phyloP scores from a whole-genome alignment of 2,113 vertebrate species.

The Tachuris rubrigastra region DNA sequence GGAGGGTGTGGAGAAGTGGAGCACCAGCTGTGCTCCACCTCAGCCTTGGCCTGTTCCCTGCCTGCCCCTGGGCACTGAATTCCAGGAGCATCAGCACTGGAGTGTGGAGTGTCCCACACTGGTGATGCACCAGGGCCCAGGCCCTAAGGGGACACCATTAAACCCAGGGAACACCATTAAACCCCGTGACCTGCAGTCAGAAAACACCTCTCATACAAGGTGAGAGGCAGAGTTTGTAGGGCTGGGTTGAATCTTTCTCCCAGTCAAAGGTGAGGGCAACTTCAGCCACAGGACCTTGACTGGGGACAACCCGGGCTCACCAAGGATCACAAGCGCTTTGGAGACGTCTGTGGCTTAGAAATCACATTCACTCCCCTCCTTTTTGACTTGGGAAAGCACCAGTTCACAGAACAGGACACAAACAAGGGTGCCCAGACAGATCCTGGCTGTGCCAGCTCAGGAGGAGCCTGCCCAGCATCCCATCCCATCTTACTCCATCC shows the following conservation, averaged over 20 bases:
- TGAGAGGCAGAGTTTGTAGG: not conserved
- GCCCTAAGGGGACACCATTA: not conserved
- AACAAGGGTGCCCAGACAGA: not conserved
- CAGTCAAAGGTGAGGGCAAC: not conserved
- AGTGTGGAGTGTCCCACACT: rapidly evolving
- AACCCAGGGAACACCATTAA: not conserved
- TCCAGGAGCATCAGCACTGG: not conserved
- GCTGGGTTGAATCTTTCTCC: not conserved
- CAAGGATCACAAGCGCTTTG: not conserved
- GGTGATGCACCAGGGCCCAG: too few relatives aligned
- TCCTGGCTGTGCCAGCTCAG: not conserved
- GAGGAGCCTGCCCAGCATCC: not conserved
- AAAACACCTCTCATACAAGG: not conserved
- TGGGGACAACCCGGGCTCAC: not conserved
- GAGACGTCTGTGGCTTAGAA: not conserved
- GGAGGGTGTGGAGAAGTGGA: too few relatives aligned
- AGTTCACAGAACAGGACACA: not conserved
- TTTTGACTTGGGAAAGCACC: not conserved
- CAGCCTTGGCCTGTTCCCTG: not conserved
- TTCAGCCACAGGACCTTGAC: not conserved
- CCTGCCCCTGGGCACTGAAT: rapidly evolving
- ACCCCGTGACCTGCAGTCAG: not conserved
- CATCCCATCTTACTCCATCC: not conserved
- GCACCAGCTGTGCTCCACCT: not conserved
- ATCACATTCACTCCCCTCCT: not conserved